These are phyloP conservation scores for Tetropium fuscum DNA, from an alignment of 2,888 invertebrate genomes.

Conservation along the genomic window DNA sequence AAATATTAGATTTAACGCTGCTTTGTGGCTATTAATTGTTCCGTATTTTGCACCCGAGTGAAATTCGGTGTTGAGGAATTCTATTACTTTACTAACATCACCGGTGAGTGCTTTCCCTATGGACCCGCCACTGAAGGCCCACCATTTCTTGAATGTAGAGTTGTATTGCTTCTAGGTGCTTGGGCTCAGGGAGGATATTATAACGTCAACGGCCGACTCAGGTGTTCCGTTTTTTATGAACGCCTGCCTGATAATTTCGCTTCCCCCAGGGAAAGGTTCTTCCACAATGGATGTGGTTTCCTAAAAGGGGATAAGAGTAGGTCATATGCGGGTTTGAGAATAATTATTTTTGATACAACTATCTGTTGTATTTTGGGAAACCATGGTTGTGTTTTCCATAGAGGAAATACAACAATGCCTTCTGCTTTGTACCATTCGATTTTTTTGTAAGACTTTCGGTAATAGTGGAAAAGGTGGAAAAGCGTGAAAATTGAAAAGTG, in stretches of 20 bases:
- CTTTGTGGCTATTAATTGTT: background rate
- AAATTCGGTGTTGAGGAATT: background rate
- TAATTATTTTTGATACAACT: conserved; percentile 26
- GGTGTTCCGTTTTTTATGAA: conserved; percentile 35
- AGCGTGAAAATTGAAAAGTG: conserved; percentile 48
- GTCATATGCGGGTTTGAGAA: conserved; percentile 41
- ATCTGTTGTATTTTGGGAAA: conserved; percentile 48
- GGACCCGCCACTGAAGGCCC: conserved; percentile 1
- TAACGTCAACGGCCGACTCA: conserved; percentile 32
- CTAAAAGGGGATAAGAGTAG: conserved; percentile 49
- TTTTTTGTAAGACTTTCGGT: no score
- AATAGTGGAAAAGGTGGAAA: conserved; percentile 39
- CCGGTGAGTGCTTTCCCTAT: background rate
- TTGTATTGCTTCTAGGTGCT: conserved; percentile 45
- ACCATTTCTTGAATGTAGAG: background rate
- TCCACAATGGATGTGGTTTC: conserved; percentile 40
- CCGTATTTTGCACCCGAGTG: background rate
- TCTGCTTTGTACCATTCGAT: background rate
- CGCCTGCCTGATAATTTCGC: conserved; percentile 45
- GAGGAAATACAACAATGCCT: background rate
- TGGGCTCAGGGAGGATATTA: conserved; percentile 38
- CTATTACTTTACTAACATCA: background rate
- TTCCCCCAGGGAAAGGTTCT: conserved; percentile 49
- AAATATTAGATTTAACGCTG: background rate
- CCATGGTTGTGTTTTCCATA: conserved; percentile 42